A percentile compares a stretch with the other conserved stretches of the same genome.
phyloP scores from a whole-genome alignment of 2,888 invertebrate species.

The Dione vanillae region DNA sequence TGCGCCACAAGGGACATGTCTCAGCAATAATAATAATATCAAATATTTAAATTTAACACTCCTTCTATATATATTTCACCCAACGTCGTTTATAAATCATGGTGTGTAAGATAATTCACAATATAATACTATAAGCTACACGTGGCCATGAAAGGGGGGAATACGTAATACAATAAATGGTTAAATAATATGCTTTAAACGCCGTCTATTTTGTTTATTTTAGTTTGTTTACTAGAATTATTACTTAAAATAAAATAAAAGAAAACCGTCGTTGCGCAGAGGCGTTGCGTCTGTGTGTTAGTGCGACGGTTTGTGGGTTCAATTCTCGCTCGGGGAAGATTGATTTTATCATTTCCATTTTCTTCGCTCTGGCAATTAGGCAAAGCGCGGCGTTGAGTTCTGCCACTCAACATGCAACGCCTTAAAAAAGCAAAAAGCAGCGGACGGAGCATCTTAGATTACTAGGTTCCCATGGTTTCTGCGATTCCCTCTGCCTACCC shows the following conservation, averaged over 20 bases:
- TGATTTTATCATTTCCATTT: too few relatives aligned
- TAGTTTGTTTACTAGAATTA: not conserved
- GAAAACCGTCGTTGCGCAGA: too few relatives aligned
- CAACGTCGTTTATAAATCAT: slow-evolving; percentile 18
- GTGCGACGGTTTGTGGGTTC: too few relatives aligned
- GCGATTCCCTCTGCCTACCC: too few relatives aligned
- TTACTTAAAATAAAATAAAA: not conserved
- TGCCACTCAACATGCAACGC: too few relatives aligned
- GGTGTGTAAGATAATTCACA: slow-evolving; percentile 21
- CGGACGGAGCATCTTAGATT: too few relatives aligned
- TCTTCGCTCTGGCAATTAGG: too few relatives aligned
- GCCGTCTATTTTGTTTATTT: slow-evolving; percentile 14
- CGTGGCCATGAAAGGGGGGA: slow-evolving; percentile 22
- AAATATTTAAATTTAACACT: slow-evolving; percentile 4
- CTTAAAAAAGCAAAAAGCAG: too few relatives aligned
- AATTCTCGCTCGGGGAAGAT: too few relatives aligned
- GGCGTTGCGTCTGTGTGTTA: too few relatives aligned
- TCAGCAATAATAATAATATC: not conserved
- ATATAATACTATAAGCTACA: slow-evolving; percentile 20
- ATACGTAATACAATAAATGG: slow-evolving; percentile 16
- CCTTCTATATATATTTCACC: slow-evolving; percentile 1
- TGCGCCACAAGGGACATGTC: not conserved
- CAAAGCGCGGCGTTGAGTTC: too few relatives aligned
- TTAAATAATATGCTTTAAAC: slow-evolving; percentile 17
- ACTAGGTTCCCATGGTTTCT: too few relatives aligned